phyloP scores from a whole-genome alignment of 2,797 vertebrate species.

The Simalia tracyae region DNA sequence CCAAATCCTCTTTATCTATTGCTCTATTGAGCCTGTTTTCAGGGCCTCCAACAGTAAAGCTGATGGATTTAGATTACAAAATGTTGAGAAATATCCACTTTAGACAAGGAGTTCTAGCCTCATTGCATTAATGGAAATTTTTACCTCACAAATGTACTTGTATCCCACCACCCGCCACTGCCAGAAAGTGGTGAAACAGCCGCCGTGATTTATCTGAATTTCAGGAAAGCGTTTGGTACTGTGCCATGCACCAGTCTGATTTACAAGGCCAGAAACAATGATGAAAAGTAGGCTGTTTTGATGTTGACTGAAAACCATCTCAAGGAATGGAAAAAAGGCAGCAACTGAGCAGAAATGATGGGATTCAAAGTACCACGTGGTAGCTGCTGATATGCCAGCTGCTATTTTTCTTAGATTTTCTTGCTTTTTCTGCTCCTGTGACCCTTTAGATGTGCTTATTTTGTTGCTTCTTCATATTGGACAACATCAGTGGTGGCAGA shows the following conservation, averaged over 20 bases:
- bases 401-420: neutral
- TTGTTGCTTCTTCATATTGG: neutral
- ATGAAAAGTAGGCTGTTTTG: neutral
- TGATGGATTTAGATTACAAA: conserved; percentile 47
- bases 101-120: neutral
- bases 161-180: neutral
- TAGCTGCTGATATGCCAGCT: neutral
- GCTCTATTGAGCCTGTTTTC: neutral
- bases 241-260: neutral
- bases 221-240: neutral
- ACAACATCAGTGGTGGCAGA: neutral
- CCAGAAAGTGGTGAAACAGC: conserved; percentile 37
- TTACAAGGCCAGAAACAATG: neutral
- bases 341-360: neutral
- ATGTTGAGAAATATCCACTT: conserved; percentile 34
- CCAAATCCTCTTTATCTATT: conserved; percentile 1
- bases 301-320: conserved; percentile 14
- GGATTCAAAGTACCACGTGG: neutral
- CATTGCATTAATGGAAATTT: conserved; percentile 58
- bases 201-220: conserved; percentile 38
- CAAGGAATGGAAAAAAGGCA: neutral
- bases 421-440: neutral
- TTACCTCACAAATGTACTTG: conserved; percentile 43
- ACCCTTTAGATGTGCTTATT: neutral
- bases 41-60: neutral